Conservation (phyloP, 1,140 invertebrate genomes). For the Acromyrmex heyeri region DNA sequence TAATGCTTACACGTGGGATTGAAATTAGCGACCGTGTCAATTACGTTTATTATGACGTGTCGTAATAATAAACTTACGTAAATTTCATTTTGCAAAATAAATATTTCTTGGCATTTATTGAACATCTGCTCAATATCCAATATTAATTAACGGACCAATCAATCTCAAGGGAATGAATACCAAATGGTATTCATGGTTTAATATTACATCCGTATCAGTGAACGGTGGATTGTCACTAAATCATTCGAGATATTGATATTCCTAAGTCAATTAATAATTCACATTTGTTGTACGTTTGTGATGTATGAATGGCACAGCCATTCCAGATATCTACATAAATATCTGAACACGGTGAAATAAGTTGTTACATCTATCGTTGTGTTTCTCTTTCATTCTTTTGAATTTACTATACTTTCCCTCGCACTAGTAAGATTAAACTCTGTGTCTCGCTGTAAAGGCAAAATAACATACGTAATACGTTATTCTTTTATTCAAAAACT, state of each 20-base stretch:
- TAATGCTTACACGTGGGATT: slow-evolving; percentile 9
- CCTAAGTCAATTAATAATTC: slow-evolving; percentile 43
- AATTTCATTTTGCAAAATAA: slow-evolving; percentile 33
- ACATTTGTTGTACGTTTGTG: slow-evolving; percentile 21
- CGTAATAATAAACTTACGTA: slow-evolving; percentile 14
- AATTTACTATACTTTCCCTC: background rate
- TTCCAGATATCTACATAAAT: background rate
- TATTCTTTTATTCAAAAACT: background rate
- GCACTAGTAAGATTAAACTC: background rate
- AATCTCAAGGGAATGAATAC: slow-evolving; percentile 17
- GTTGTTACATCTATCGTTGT: background rate
- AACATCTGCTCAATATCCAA: background rate
- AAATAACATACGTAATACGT: background rate
- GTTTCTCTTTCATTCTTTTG: background rate
- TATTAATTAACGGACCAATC: slow-evolving; percentile 50
- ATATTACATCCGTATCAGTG: slow-evolving; percentile 39
- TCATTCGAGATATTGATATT: slow-evolving; percentile 43
- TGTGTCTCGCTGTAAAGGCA: background rate
- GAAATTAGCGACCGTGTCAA: background rate
- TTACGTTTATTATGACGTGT: background rate
- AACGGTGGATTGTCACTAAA: slow-evolving; percentile 12
- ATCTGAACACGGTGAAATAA: background rate
- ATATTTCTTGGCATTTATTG: background rate
- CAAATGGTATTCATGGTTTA: background rate
- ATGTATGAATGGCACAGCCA: slow-evolving; percentile 11